Conservation (phyloP, 2,888 invertebrate genomes). For the Cheilosia variabilis region DNA sequence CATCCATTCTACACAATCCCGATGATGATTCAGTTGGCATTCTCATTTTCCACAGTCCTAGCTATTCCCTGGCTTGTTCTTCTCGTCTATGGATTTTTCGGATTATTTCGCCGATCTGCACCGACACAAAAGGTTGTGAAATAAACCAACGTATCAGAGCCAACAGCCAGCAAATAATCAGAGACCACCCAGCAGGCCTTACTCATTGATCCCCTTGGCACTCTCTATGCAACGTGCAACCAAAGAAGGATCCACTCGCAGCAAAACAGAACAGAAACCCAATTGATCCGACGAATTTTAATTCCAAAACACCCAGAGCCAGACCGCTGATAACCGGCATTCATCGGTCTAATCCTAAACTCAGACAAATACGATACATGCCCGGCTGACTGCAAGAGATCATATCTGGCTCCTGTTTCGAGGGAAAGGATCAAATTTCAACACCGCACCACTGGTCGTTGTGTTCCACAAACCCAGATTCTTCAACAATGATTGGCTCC, state of each 20-base stretch:
- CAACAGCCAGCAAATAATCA: background rate
- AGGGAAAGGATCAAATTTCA: conserved; percentile 65
- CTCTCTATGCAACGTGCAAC: background rate
- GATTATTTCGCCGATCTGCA: no score
- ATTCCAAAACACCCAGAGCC: background rate
- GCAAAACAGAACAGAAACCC: background rate
- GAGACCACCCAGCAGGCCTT: conserved; percentile 52
- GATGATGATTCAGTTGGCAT: no score
- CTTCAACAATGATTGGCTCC: conserved; percentile 46
- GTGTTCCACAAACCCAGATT: conserved; percentile 65
- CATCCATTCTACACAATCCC: no score
- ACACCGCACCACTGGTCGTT: background rate
- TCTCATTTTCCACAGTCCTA: no score
- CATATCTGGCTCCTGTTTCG: conserved; percentile 61
- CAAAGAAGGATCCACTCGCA: conserved; percentile 18
- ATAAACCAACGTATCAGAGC: no score
- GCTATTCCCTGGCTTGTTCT: no score
- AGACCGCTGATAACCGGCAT: background rate
- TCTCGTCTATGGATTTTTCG: no score
- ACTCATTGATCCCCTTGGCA: conserved; percentile 39
- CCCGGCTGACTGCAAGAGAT: conserved; percentile 7
- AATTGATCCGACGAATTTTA: conserved; percentile 29
- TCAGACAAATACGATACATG: conserved; percentile 57
- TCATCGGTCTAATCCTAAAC: conserved; percentile 47
- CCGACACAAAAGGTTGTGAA: no score